Percentiles rank a stretch among this genome's conserved stretches.
Evolutionary conservation across 2,113 vertebrate genomes (phyloP).

Genomic region (Herpailurus yagouaroundi): DNA sequence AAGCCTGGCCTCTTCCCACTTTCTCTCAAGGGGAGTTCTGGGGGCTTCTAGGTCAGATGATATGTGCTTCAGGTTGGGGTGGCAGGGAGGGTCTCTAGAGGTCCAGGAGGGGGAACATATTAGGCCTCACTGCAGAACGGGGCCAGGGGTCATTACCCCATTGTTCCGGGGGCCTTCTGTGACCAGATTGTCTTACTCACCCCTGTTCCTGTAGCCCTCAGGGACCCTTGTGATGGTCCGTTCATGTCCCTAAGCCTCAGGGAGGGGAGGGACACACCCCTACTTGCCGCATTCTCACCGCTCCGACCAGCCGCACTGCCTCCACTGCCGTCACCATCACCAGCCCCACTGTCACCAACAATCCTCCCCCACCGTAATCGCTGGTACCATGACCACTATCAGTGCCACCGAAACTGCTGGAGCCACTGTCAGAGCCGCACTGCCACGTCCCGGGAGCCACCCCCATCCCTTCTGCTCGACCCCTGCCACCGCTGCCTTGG

Average conservation of each 20-base stretch:
- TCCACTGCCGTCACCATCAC: accelerated
- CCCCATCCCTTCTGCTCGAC: too few species aligned
- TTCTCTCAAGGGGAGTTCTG: background rate
- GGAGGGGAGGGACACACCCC: background rate
- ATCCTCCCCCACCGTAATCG: background rate
- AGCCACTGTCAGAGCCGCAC: background rate
- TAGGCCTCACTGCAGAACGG: background rate
- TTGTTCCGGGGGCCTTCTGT: background rate
- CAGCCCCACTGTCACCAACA: background rate
- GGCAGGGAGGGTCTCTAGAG: background rate
- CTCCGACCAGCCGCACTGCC: too few species aligned
- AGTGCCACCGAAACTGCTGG: background rate
- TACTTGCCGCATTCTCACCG: too few species aligned
- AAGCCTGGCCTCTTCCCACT: background rate
- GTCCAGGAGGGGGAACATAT: background rate
- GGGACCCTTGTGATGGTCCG: background rate
- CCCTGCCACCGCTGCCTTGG: too few species aligned
- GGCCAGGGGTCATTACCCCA: background rate
- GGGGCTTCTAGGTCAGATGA: background rate
- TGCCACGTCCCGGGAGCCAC: background rate
- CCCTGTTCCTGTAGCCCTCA: background rate
- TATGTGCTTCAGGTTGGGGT: background rate
- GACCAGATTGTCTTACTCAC: background rate
- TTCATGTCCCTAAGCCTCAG: background rate
- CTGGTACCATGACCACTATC: accelerated